A percentile compares a stretch with the other conserved stretches of the same genome.
These are phyloP conservation scores for Caenorhabditis sp. DNA, from an alignment of 2,888 invertebrate species.

Conservation along the genomic window DNA sequence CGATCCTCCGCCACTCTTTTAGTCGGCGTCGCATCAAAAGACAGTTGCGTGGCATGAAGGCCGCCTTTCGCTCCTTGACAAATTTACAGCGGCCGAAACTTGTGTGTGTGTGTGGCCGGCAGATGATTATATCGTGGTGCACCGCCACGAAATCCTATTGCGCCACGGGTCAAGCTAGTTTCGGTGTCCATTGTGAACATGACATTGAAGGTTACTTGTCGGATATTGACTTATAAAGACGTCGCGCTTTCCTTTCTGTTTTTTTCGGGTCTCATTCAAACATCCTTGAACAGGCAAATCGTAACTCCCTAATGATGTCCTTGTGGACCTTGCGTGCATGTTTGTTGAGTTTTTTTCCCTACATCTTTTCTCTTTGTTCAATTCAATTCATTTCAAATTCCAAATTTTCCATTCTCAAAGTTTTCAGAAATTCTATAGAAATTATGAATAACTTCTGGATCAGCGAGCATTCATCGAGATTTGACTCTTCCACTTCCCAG, in stretches of 20 bases:
- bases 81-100: conserved; percentile 46
- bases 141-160: conserved; percentile 46
- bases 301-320: conserved; percentile 7
- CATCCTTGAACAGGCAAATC: conserved; percentile 37
- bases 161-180: conserved; percentile 38
- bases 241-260: conserved; percentile 12
- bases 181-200: conserved; percentile 50
- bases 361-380: too few species aligned
- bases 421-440: conserved; percentile 22
- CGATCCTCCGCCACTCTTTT: conserved; percentile 7
- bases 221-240: conserved; percentile 49
- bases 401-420: conserved; percentile 1
- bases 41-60: conserved; percentile 47
- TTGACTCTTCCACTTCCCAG: conserved; percentile 27
- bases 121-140: conserved; percentile 53
- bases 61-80: conserved; percentile 25
- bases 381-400: conserved; percentile 4
- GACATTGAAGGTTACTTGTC: conserved; percentile 46
- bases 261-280: conserved; percentile 30
- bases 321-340: conserved; percentile 10
- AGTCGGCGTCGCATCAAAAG: conserved; percentile 42
- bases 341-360: conserved; percentile 7
- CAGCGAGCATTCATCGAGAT: conserved; percentile 36
- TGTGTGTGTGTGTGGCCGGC: conserved; percentile 34
- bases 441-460: conserved; percentile 33